Conservation (phyloP, 1,140 invertebrate species). For the Pissodes strobi region DNA sequence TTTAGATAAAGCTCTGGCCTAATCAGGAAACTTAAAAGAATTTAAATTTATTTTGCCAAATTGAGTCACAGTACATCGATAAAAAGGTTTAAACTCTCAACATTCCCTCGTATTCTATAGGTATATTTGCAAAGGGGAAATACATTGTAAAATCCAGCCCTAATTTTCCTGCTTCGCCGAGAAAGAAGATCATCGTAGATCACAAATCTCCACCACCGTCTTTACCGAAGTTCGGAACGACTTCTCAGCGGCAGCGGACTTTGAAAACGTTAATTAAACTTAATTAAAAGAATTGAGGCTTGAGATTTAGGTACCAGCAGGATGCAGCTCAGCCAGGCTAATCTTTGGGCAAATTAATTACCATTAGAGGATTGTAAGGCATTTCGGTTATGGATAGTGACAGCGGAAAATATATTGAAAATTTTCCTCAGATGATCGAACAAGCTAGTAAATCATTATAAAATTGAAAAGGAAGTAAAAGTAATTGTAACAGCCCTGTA, state of each 20-base stretch:
- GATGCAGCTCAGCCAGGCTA: conserved; percentile 21
- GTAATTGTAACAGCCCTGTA: too few relatives aligned
- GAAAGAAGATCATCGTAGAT: conserved; percentile 20
- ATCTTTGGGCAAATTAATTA: conserved; percentile 25
- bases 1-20: too few relatives aligned
- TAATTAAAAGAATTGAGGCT: conserved; percentile 31
- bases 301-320: conserved; percentile 29
- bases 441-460: too few relatives aligned
- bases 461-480: too few relatives aligned
- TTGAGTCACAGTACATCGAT: too few relatives aligned
- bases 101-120: too few relatives aligned
- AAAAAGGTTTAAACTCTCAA: too few relatives aligned
- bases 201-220: conserved; percentile 20
- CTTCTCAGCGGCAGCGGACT: conserved; percentile 21
- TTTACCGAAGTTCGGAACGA: conserved; percentile 22
- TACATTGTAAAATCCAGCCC: background rate
- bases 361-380: background rate
- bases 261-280: conserved; percentile 33
- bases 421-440: too few relatives aligned
- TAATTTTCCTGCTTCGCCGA: background rate
- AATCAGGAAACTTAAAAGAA: too few relatives aligned
- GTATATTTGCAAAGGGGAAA: too few relatives aligned
- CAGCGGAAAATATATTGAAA: too few relatives aligned
- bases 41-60: too few relatives aligned
- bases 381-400: background rate